Base-by-base conservation (phyloP, 1,140 invertebrate genomes). In the Drosophila nebulosa region DNA sequence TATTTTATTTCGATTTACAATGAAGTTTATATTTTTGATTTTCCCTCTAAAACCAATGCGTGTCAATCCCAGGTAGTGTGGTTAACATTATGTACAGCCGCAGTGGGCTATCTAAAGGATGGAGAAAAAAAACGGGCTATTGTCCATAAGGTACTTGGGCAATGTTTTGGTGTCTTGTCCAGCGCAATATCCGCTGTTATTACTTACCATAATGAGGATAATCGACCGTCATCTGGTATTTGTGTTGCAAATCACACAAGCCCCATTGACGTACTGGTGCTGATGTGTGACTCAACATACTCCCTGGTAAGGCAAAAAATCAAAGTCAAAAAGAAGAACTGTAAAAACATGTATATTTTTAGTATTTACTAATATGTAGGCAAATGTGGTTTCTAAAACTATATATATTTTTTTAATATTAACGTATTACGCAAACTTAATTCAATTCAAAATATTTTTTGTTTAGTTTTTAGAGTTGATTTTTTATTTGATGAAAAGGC, bases 161-260 rank as follows among this genome's bases (percentile, higher is more conserved):
- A 97, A 93, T 98, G 96, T 92, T 98, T 98, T 92, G 96, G 96
- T 77, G 93, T 98, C 73, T 93, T 98, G 53, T 96, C 96, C 46
- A 95, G 96, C 53, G 96, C 96, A 27, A 94, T 98, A 56, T 97
- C 97, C 5, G 95, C 96, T 36, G 97, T 98, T 72, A 96, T 98
- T 66, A 97, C 94, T 18, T 98, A 98, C 92, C 97, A 98, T 92
- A 96, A 97, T 91, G 92, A 93, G 50, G 94, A 96, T 88, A 97
- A 98, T 92, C 94, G 93, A 71, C 97, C 97, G 24, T 93, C 92
- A 26, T 93, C 92, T 62, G 98, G 98, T 30, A 99, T 99, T 83
- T 99, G 98, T 93, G 99, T 99, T 16, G 99, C 99, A 53, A 99
- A 99, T 93, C 99, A 99, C 92, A 99, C 99, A 0, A 99, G 98